Conservation (phyloP, 1,140 invertebrate genomes). For the Hypothenemus hampei region DNA sequence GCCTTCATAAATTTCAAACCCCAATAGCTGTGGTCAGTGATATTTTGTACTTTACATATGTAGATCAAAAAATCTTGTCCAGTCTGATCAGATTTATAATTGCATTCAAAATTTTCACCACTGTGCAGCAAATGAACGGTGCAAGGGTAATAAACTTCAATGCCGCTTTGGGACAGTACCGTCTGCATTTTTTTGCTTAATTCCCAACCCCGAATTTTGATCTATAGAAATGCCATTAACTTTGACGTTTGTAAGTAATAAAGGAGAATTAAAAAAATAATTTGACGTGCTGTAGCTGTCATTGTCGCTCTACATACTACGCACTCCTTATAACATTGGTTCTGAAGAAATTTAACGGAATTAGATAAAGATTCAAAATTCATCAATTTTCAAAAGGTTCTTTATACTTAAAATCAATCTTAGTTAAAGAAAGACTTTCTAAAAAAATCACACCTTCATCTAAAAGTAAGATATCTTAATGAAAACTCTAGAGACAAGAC, state of each 20-base stretch:
- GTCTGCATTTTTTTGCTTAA: slow-evolving; percentile 13
- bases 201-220: slow-evolving; percentile 8
- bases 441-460: too few relatives aligned
- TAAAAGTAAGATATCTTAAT: slow-evolving; percentile 29
- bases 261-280: too few relatives aligned
- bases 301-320: too few relatives aligned
- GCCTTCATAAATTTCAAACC: slow-evolving; percentile 22
- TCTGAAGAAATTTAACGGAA: too few relatives aligned
- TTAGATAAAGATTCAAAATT: too few relatives aligned
- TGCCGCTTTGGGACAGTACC: slow-evolving; percentile 19
- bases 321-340: too few relatives aligned
- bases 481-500: slow-evolving; percentile 26
- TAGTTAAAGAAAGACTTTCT: too few relatives aligned
- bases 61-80: slow-evolving; percentile 17
- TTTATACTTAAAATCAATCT: too few relatives aligned
- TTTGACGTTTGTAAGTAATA: too few relatives aligned
- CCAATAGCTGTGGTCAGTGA: slow-evolving; percentile 16
- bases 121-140: slow-evolving; percentile 25
- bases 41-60: slow-evolving; percentile 18
- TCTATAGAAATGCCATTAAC: too few relatives aligned
- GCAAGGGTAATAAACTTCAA: slow-evolving; percentile 27
- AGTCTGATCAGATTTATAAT: slow-evolving; percentile 25
- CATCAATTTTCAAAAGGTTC: too few relatives aligned
- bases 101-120: slow-evolving; percentile 26
- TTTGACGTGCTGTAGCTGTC: too few relatives aligned